Evolutionary conservation across 2,113 vertebrate genomes (phyloP).

Genomic region (Verasper variegatus): DNA sequence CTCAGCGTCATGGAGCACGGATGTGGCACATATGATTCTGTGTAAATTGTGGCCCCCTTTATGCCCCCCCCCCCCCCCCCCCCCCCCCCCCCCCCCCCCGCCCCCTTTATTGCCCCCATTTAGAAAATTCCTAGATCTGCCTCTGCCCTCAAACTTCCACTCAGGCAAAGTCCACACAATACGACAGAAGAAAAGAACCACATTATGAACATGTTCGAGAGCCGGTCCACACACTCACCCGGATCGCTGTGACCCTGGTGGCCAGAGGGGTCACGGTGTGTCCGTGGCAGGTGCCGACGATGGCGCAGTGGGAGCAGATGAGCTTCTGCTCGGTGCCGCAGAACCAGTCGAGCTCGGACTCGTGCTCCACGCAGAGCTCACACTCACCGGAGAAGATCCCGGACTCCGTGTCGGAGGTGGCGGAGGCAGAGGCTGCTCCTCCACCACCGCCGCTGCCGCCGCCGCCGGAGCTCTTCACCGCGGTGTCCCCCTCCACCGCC

Average conservation of each 20-base stretch:
- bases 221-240: conserved; percentile 79
- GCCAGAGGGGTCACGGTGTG: conserved; percentile 82
- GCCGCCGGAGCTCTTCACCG: not conserved
- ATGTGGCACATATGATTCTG: too few relatives aligned
- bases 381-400: conserved; percentile 60
- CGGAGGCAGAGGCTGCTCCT: not conserved
- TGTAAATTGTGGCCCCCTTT: too few relatives aligned
- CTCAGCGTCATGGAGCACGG: too few relatives aligned
- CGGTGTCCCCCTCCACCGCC: not conserved
- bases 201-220: too few relatives aligned
- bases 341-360: conserved; percentile 81
- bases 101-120: too few relatives aligned
- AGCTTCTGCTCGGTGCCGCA: conserved; percentile 83
- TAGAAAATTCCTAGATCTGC: too few relatives aligned
- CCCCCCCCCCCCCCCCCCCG: too few relatives aligned
- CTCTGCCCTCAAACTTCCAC: too few relatives aligned
- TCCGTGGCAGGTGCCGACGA: conserved; percentile 79
- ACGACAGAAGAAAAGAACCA: too few relatives aligned
- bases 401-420: conserved; percentile 62
- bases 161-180: too few relatives aligned
- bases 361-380: conserved; percentile 80
- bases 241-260: conserved; percentile 81
- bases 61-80: too few relatives aligned
- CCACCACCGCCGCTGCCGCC: not conserved
- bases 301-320: conserved; percentile 83